Evolutionary conservation across 2,797 vertebrate species (phyloP).

Genomic region (Muscicapa comitata): DNA sequence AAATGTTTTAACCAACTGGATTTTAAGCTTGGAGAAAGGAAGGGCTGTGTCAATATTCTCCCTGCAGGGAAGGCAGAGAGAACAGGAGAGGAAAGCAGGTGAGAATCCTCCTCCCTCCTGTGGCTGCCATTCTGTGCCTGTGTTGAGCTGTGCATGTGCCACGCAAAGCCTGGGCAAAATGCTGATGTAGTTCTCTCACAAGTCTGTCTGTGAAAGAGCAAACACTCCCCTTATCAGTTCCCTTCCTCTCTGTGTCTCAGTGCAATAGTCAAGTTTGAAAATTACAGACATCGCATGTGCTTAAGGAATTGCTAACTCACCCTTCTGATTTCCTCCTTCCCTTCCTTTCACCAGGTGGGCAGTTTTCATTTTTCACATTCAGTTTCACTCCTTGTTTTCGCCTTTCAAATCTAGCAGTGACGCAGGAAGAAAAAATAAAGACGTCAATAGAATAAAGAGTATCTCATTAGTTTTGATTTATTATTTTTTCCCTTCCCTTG

Average conservation of each 20-base stretch:
- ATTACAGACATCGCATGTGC: neutral
- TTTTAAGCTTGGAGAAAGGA: neutral
- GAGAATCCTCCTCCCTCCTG: neutral
- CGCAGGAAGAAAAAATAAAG: neutral
- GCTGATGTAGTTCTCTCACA: neutral
- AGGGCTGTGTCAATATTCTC: neutral
- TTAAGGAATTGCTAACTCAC: neutral
- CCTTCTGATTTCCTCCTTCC: neutral
- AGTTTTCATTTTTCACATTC: slow-evolving; percentile 22
- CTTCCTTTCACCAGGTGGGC: neutral
- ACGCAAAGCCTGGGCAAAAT: neutral
- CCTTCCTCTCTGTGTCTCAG: neutral
- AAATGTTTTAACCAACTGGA: neutral
- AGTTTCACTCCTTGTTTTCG: neutral
- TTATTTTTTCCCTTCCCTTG: neutral
- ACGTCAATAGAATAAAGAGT: neutral
- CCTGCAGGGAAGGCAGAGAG: neutral
- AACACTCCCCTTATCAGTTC: neutral
- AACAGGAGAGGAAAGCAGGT: neutral
- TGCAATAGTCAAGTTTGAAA: neutral
- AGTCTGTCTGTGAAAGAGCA: neutral
- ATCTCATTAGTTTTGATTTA: slow-evolving; percentile 43
- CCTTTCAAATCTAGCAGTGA: slow-evolving; percentile 6
- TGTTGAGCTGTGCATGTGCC: neutral
- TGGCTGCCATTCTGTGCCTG: neutral